These are phyloP conservation scores for Epinotia brunnichana DNA, from an alignment of 2,888 invertebrate genomes.

Conservation along the genomic window DNA sequence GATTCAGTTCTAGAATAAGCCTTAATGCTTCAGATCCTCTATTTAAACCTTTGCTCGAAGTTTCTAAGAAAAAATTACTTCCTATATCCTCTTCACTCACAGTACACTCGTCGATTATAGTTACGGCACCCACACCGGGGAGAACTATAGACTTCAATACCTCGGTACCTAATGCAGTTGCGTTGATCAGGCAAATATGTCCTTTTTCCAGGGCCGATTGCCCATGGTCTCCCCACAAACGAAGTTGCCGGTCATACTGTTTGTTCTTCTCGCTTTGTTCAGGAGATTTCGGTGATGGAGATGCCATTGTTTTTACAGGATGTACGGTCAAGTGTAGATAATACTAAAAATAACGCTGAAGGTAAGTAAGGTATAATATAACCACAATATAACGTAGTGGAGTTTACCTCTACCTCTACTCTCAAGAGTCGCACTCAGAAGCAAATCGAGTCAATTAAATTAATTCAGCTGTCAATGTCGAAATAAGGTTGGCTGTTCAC, in stretches of 20 bases:
- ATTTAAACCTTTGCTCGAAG: slow-evolving; percentile 90
- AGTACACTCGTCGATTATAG: slow-evolving; percentile 94
- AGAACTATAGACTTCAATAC: slow-evolving; percentile 96
- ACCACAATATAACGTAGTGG: no score
- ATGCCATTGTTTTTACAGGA: slow-evolving; percentile 79
- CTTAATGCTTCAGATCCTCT: slow-evolving; percentile 93
- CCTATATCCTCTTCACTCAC: slow-evolving; percentile 96
- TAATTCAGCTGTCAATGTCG: background rate
- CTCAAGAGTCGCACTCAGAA: background rate
- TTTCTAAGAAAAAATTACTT: slow-evolving; percentile 96
- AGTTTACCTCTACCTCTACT: background rate
- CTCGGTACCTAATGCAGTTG: slow-evolving; percentile 96
- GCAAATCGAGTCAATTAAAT: background rate
- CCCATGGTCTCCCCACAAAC: slow-evolving; percentile 99
- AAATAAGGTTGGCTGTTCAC: background rate
- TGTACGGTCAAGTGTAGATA: no score
- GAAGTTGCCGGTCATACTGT: slow-evolving; percentile 92
- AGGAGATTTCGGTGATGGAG: slow-evolving; percentile 88
- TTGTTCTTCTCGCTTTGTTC: slow-evolving; percentile 89
- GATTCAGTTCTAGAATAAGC: slow-evolving; percentile 93
- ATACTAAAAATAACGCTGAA: no score
- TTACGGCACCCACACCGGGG: slow-evolving; percentile 96
- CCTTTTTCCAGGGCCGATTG: slow-evolving; percentile 94
- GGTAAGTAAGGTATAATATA: no score
- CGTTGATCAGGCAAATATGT: slow-evolving; percentile 96